A percentile compares a stretch with the other conserved stretches of the same genome.
These are phyloP conservation scores for Molossus alvarezi DNA, from an alignment of 2,797 vertebrate genomes.

Conservation along the genomic window DNA sequence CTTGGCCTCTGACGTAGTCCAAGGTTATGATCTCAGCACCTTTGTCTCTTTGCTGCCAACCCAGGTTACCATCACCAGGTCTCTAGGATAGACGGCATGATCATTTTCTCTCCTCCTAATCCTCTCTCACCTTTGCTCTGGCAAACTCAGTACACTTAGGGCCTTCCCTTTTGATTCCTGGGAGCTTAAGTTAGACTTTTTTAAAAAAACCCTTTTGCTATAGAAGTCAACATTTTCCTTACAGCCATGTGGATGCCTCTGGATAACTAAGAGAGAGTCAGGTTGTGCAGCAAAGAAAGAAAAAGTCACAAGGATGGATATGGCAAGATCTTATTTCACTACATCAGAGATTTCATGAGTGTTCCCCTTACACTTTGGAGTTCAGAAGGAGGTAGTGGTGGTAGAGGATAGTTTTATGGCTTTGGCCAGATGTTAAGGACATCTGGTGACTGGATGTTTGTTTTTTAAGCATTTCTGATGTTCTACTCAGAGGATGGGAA, in stretches of 20 bases:
- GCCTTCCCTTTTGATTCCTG: background rate
- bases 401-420: slow-evolving; percentile 78
- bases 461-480: slow-evolving; percentile 76
- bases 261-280: background rate
- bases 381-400: slow-evolving; percentile 59
- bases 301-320: slow-evolving; percentile 19
- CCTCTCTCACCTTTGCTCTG: too few relatives aligned
- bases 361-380: background rate
- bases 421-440: slow-evolving; percentile 87
- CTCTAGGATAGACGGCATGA: background rate
- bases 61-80: background rate
- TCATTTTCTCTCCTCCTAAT: background rate
- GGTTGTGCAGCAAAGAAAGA: background rate
- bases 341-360: slow-evolving; percentile 47
- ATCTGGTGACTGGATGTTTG: slow-evolving; percentile 86
- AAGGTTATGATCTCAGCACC: background rate
- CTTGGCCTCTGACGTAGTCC: accelerated
- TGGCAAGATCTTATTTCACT: slow-evolving; percentile 65
- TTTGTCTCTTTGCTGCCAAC: background rate
- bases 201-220: background rate
- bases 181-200: background rate
- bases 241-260: background rate
- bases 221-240: background rate
- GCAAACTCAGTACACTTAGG: background rate
- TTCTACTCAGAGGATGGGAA: background rate